Evolutionary conservation across 2,113 vertebrate genomes (phyloP), one percentile per base, ranked within the genome.

Genomic region (Xyliphius kryptos): DNA sequence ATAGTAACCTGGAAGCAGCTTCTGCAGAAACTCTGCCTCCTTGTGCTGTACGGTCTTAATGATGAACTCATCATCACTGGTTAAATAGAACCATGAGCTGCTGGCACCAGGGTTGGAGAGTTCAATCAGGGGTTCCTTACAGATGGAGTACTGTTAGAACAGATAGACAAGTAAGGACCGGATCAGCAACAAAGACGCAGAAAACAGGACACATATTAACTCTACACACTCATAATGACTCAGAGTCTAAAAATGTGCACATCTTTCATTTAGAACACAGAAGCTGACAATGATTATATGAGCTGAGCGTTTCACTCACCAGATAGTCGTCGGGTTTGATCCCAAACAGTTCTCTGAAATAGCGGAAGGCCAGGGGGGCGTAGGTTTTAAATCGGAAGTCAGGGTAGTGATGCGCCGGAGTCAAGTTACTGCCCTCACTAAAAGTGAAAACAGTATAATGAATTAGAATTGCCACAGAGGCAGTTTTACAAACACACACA

Each of bases 1-100:
- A 74, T 97, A 98, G 78, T 98, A 98, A 58, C 94, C 95, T 0
- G 95, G 94, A 71, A 98, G 88, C 9, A 97, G 80, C 76, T 98
- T 98, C 81, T 97, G 95, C 72, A 98, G 89, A 76, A 97, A 98
- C 76, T 97, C 95, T 0, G 95, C 95, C 79, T 98, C 95, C 81
- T 98, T 98, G 69, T 90, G 91, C 77, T 95, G 91, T 75, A 98
- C 93, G 2, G 95, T 98, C 86, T 98, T 98, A 73, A 97, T 97
- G 77, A 98, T 97, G 78, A 98, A 98, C 74, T 97, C 93, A 0
- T 98, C 95, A 38, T 92, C 94, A 2, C 94, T 93, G 74, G 95
- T 97, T 67, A 97, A 87, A 80, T 97, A 98, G 85, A 98, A 98
- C 83, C 95, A 89, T 51, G 94, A 97, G 22, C 95, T 94, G 76